Percentiles rank a stretch among this genome's conserved stretches.
phyloP scores from a whole-genome alignment of 2,797 vertebrate genomes.

The Denticeps clupeoides region DNA sequence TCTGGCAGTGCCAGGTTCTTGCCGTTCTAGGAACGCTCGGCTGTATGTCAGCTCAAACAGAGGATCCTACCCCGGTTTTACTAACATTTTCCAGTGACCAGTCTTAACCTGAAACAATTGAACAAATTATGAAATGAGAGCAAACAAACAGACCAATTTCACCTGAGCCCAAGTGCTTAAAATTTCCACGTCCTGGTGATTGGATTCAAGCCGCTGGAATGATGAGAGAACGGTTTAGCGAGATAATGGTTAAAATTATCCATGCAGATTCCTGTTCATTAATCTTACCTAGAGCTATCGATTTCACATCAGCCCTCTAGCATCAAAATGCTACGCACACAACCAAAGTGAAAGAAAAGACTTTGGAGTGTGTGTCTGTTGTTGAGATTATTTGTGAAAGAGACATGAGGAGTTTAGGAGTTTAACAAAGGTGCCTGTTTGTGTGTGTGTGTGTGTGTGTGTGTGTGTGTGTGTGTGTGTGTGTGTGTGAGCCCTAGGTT shows the following conservation, averaged over 20 bases:
- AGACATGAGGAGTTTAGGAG: too few relatives aligned
- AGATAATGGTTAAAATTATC: slow-evolving; percentile 6
- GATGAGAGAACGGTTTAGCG: slow-evolving; percentile 3
- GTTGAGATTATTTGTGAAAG: slow-evolving; percentile 3
- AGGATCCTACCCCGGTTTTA: too few relatives aligned
- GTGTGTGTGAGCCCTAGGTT: slow-evolving; percentile 51
- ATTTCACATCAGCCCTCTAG: slow-evolving; percentile 52
- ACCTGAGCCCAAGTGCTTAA: too few relatives aligned
- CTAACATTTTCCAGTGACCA: too few relatives aligned
- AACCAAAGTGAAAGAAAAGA: slow-evolving; percentile 35
- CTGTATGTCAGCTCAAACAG: neutral
- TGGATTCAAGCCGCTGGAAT: too few relatives aligned
- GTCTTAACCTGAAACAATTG: too few relatives aligned
- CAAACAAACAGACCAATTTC: too few relatives aligned
- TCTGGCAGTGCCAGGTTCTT: slow-evolving; percentile 35
- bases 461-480: slow-evolving; percentile 40
- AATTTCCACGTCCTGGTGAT: too few relatives aligned
- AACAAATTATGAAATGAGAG: too few relatives aligned
- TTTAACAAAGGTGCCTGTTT: slow-evolving; percentile 38
- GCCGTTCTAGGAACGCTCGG: slow-evolving; percentile 20
- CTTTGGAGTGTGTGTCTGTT: slow-evolving; percentile 23
- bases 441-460: slow-evolving; percentile 41
- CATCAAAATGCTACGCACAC: slow-evolving; percentile 47
- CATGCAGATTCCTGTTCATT: slow-evolving; percentile 42
- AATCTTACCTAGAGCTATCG: slow-evolving; percentile 55